Conservation (phyloP, 2,797 vertebrate species). For the Anolis apletophallus region DNA sequence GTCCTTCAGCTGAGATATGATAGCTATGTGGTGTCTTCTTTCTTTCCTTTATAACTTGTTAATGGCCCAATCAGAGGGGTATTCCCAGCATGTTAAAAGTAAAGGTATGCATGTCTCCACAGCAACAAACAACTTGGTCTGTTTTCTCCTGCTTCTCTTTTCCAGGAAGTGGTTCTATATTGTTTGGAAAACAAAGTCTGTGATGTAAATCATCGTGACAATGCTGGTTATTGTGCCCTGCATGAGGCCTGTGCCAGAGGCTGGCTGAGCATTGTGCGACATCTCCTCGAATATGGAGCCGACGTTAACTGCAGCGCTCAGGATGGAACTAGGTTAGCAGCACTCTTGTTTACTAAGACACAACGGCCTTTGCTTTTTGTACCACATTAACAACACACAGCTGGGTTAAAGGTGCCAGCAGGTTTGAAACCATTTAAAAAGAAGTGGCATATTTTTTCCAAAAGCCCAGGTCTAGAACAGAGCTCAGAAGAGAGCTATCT, state of each 20-base stretch:
- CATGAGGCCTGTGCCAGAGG: conserved; percentile 97
- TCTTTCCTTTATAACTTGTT: conserved; percentile 35
- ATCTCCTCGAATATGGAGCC: conserved; percentile 95
- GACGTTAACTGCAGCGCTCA: conserved; percentile 98
- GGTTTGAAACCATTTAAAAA: background rate
- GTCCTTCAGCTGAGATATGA: background rate
- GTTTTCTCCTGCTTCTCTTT: conserved; percentile 39
- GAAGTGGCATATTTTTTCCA: background rate
- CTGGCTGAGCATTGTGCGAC: conserved; percentile 95
- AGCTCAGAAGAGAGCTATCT: too few relatives aligned
- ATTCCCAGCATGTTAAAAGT: background rate
- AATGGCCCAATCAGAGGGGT: background rate
- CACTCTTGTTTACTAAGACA: conserved; percentile 4
- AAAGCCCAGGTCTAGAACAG: background rate
- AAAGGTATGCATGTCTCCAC: background rate
- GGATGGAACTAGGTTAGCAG: conserved; percentile 90
- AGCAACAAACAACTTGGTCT: conserved; percentile 23
- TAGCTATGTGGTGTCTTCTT: conserved; percentile 10
- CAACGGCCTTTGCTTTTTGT: background rate
- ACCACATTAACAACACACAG: background rate
- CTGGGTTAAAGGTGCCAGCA: background rate
- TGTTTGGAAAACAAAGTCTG: conserved; percentile 97
- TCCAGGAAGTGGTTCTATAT: conserved; percentile 90
- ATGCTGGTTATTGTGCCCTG: conserved; percentile 96
- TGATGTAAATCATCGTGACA: conserved; percentile 97